phyloP scores from a whole-genome alignment of 2,888 invertebrate genomes.

The Encarsia formosa region DNA sequence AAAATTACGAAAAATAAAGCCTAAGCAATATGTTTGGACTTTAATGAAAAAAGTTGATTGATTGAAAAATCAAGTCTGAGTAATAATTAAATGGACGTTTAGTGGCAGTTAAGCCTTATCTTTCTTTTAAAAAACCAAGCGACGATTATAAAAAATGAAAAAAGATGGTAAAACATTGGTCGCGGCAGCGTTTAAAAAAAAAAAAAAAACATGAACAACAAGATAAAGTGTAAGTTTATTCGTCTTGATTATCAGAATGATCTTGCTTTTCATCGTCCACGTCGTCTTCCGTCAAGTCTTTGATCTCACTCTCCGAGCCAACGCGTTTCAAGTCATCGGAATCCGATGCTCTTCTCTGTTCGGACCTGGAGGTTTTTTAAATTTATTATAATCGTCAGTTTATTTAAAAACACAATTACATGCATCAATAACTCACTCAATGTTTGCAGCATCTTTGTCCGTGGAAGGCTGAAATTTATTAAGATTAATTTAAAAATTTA shows the following conservation, averaged over 20 bases:
- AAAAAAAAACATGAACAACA: no score
- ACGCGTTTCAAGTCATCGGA: conserved; percentile 36
- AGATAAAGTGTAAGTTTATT: no score
- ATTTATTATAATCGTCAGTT: conserved; percentile 2
- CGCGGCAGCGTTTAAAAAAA: conserved; percentile 13
- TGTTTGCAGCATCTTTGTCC: conserved; percentile 40
- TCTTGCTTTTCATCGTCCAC: conserved; percentile 49
- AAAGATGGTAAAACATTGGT: conserved; percentile 17
- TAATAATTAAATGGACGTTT: conserved; percentile 20
- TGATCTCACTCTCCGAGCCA: conserved; percentile 37
- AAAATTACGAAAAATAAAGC: conserved; percentile 26
- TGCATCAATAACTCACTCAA: conserved; percentile 17
- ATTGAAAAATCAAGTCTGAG: conserved; percentile 16
- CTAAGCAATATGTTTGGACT: conserved; percentile 23
- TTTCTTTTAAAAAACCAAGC: conserved; percentile 11
- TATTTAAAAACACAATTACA: not conserved
- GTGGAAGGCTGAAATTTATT: conserved; percentile 43
- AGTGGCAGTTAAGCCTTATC: conserved; percentile 23
- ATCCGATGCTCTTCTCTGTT: conserved; percentile 38
- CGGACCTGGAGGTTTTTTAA: conserved; percentile 32
- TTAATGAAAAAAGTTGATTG: conserved; percentile 19
- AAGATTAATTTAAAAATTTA: not conserved
- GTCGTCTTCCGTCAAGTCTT: conserved; percentile 40
- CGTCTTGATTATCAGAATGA: no score
- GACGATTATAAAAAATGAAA: conserved; percentile 23